These are phyloP conservation scores for Oasisia sp. DNA, from an alignment of 2,888 invertebrate species.

Conservation along the genomic window DNA sequence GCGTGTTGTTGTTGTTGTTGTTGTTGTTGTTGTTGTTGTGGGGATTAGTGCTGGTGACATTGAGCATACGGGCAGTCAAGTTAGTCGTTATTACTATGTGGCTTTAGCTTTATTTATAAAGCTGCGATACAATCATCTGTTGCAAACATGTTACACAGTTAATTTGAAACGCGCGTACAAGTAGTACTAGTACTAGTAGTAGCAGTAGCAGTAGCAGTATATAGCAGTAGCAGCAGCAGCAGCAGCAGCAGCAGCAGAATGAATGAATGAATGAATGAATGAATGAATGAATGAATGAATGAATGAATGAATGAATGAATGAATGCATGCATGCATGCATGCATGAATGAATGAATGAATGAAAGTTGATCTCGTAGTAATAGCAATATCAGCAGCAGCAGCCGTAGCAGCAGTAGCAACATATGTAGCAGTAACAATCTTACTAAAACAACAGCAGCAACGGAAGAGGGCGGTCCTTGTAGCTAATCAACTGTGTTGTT, in stretches of 20 bases:
- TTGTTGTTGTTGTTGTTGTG: background rate
- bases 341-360: too few relatives aligned
- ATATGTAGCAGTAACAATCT: background rate
- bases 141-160: too few relatives aligned
- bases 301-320: too few relatives aligned
- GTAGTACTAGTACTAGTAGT: background rate
- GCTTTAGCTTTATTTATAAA: background rate
- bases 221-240: too few relatives aligned
- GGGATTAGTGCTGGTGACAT: background rate
- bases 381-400: too few relatives aligned
- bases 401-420: too few relatives aligned
- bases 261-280: too few relatives aligned
- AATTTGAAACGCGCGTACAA: too few relatives aligned
- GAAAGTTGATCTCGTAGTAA: too few relatives aligned
- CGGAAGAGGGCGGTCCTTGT: background rate
- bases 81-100: background rate
- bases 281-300: too few relatives aligned
- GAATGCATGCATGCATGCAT: too few relatives aligned
- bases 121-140: background rate
- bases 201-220: conserved; percentile 22
- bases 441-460: background rate
- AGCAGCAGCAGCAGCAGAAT: too few relatives aligned
- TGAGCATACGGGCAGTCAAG: background rate
- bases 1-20: background rate
- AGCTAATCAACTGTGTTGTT: background rate